phyloP scores from a whole-genome alignment of 2,797 vertebrate genomes.

The Cetoscarus ocellatus region DNA sequence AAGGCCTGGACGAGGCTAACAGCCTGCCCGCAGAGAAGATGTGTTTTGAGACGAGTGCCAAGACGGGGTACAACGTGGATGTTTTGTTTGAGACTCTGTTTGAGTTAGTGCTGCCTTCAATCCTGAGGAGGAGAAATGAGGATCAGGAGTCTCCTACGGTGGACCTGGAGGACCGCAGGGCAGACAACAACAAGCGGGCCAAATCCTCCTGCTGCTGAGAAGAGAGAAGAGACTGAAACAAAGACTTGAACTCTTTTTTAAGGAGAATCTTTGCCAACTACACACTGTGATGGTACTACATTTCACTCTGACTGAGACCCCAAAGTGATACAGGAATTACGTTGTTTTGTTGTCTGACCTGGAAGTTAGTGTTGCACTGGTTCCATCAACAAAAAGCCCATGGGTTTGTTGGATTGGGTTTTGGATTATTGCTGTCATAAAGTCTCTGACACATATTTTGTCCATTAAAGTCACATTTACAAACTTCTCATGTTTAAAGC shows the following conservation, averaged over 20 bases:
- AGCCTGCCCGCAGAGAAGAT: conserved; percentile 90
- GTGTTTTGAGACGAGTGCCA: conserved; percentile 98
- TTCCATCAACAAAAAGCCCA: too few species aligned
- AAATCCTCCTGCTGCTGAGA: conserved; percentile 73
- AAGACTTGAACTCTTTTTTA: conserved; percentile 26
- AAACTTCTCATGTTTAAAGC: too few species aligned
- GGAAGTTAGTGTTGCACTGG: too few species aligned
- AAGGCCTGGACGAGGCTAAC: conserved; percentile 89
- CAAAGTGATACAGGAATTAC: background rate
- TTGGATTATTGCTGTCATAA: too few species aligned
- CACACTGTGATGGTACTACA: conserved; percentile 58
- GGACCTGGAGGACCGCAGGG: conserved; percentile 86
- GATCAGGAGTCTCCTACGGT: conserved; percentile 85
- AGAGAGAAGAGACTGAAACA: background rate
- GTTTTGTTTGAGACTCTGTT: conserved; percentile 93
- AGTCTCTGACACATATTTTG: too few species aligned
- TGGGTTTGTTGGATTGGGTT: too few species aligned
- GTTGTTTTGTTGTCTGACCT: too few species aligned
- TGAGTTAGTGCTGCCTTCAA: conserved; percentile 91
- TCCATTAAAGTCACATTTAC: too few species aligned
- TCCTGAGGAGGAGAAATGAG: conserved; percentile 88
- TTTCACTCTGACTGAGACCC: conserved; percentile 29
- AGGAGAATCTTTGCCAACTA: conserved; percentile 38
- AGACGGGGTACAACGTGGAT: conserved; percentile 95
- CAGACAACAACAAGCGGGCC: conserved; percentile 66